Percentiles rank a stretch among this genome's conserved stretches.
Evolutionary conservation across 2,797 vertebrate genomes (phyloP).

Genomic region (Spheniscus humboldti): DNA sequence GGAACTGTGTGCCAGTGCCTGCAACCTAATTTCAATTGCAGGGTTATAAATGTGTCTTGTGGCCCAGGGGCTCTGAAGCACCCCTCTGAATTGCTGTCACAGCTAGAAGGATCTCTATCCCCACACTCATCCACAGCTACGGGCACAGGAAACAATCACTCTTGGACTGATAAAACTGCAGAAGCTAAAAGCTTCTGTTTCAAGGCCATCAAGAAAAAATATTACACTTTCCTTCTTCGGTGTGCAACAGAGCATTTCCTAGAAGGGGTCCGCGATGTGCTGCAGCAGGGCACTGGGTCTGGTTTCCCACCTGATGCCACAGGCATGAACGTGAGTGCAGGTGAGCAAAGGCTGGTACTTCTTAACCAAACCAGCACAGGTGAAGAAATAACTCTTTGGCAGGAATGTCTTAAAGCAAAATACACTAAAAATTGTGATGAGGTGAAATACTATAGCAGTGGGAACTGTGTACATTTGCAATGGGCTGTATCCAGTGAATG

Average conservation of each 20-base stretch:
- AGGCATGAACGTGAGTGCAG: not conserved
- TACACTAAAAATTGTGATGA: not conserved
- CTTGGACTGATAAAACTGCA: not conserved
- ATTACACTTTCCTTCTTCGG: not conserved
- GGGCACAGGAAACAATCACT: not conserved
- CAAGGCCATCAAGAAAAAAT: not conserved
- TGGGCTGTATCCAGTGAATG: not conserved
- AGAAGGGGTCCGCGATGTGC: fast-evolving
- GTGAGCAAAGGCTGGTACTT: not conserved
- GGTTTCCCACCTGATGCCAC: not conserved
- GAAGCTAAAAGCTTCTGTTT: not conserved
- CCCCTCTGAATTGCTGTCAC: not conserved
- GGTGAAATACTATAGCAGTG: not conserved
- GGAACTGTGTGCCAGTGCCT: not conserved
- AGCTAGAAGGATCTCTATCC: not conserved
- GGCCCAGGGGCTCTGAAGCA: not conserved
- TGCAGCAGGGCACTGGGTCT: not conserved
- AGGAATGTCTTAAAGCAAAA: not conserved
- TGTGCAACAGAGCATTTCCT: not conserved
- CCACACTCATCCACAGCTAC: not conserved
- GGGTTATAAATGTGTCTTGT: not conserved
- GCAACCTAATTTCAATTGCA: not conserved
- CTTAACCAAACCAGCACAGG: not conserved
- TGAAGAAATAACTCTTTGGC: not conserved
- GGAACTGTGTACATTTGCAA: not conserved